Base-by-base conservation (phyloP, 2,888 invertebrate genomes). In the Tachina grossa region DNA sequence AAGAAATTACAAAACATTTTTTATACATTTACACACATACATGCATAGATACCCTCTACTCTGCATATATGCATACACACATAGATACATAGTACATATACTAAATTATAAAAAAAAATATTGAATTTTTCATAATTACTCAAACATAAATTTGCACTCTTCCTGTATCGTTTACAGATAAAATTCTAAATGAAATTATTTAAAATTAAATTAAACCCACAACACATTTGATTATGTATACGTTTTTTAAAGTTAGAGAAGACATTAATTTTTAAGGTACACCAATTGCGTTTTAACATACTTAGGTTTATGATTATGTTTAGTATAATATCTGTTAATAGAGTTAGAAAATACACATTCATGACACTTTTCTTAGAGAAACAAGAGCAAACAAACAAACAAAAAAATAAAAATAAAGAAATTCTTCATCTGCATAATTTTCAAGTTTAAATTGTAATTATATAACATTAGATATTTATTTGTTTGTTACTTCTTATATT, bases 1-100 rank as follows among this genome's bases (percentile, higher is more conserved):
- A 82, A 79, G 16, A 75, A 81, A 79, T 76, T 79, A 76, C 80
- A 86, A 83, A 86, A 81, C 79, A 78, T 77, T 79, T 79, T 59
- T 47, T 69, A 68, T 6, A 65, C 9, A 69, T 16, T n/a, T 49
- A 8, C 3, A 16, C 49, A 47, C 5, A n/a, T 6, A 47, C 6
- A 22, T 31, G 4, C 31, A 31, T 31, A 31, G 3, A 31, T 31
- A 31, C 0, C 6, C 31, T 31, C 31, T 31, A 31, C 31, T 31
- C 31, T 31, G 6, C 31, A 31, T 31, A 31, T 4, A 31, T 31
- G 4, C 31, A 31, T 31, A 31, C 3, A 31, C 4, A 31, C 31
- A 31, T 31, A 31, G 1, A 16, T 59, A 47, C 5, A 31, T 6
- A 47, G 1, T 31, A 0, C 1, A 31, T 31, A 31, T 0, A 6